Conservation (phyloP, 2,888 invertebrate species). For the Beris chalybata region DNA sequence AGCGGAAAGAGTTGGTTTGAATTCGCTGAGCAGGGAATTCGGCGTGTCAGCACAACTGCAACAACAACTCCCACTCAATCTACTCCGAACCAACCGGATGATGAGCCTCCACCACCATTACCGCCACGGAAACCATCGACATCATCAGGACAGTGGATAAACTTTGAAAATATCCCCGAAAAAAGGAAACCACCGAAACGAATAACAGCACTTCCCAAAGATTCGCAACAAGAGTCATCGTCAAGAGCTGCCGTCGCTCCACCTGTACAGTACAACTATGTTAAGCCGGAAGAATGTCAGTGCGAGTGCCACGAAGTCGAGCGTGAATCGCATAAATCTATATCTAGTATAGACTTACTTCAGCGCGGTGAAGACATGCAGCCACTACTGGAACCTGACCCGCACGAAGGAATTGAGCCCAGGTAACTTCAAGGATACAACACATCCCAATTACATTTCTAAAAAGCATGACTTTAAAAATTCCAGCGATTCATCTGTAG, state of each 20-base stretch:
- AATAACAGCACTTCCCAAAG: slow-evolving; percentile 76
- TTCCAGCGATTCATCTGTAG: slow-evolving; percentile 62
- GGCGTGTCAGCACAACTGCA: slow-evolving; percentile 41
- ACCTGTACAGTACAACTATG: slow-evolving; percentile 71
- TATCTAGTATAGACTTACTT: slow-evolving; percentile 50
- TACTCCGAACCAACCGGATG: slow-evolving; percentile 35
- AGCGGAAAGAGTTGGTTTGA: slow-evolving; percentile 63
- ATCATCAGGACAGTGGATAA: slow-evolving; percentile 70
- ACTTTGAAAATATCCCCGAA: slow-evolving; percentile 85
- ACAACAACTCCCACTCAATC: slow-evolving; percentile 48
- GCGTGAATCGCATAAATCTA: slow-evolving; percentile 46
- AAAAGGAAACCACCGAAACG: slow-evolving; percentile 78
- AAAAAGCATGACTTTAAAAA: slow-evolving; percentile 29
- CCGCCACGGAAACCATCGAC: slow-evolving; percentile 54
- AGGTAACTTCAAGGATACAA: slow-evolving; percentile 43
- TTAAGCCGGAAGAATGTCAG: slow-evolving; percentile 84
- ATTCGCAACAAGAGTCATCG: slow-evolving; percentile 42
- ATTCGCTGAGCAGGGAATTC: slow-evolving; percentile 66
- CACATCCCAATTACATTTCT: too few species aligned
- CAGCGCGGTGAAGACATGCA: slow-evolving; percentile 58
- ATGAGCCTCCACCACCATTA: slow-evolving; percentile 57
- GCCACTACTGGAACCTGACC: slow-evolving; percentile 57
- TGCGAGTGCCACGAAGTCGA: slow-evolving; percentile 80
- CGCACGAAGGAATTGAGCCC: slow-evolving; percentile 51
- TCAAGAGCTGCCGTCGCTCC: slow-evolving; percentile 40